phyloP scores from a whole-genome alignment of 2,113 vertebrate genomes.

The Candoia aspera region DNA sequence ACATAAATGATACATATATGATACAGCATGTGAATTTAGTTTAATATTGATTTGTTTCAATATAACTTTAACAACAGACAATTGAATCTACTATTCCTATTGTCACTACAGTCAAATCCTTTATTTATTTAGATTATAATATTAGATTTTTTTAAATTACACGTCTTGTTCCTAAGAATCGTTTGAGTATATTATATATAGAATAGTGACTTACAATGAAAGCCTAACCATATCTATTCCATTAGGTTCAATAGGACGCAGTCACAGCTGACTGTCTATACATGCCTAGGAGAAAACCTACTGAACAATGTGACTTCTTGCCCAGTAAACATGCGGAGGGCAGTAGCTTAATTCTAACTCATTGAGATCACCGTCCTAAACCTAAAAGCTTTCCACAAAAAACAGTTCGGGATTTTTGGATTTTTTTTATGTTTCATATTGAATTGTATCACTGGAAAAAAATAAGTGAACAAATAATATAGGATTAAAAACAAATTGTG shows the following conservation, averaged over 20 bases:
- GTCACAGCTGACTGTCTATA: not conserved
- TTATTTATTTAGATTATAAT: not conserved
- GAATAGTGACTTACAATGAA: too few species aligned
- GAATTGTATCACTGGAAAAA: not conserved
- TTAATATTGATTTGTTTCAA: not conserved
- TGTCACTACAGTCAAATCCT: not conserved
- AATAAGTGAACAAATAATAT: not conserved
- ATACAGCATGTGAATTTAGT: not conserved
- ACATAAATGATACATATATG: not conserved
- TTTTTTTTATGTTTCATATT: constrained; percentile 8
- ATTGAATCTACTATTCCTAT: too few species aligned
- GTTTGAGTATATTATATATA: not conserved
- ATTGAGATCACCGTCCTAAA: too few species aligned
- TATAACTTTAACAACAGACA: too few species aligned
- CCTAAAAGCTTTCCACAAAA: too few species aligned
- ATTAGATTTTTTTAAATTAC: not conserved
- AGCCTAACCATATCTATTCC: not conserved
- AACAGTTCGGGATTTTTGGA: not conserved
- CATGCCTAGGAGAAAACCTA: not conserved
- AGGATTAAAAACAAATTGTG: not conserved
- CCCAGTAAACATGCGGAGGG: not conserved
- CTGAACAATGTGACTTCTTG: not conserved
- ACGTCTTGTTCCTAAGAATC: not conserved
- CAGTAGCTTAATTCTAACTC: not conserved
- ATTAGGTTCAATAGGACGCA: not conserved